Conservation (phyloP, 1,140 invertebrate genomes). For the Rhagoletis pomonella region DNA sequence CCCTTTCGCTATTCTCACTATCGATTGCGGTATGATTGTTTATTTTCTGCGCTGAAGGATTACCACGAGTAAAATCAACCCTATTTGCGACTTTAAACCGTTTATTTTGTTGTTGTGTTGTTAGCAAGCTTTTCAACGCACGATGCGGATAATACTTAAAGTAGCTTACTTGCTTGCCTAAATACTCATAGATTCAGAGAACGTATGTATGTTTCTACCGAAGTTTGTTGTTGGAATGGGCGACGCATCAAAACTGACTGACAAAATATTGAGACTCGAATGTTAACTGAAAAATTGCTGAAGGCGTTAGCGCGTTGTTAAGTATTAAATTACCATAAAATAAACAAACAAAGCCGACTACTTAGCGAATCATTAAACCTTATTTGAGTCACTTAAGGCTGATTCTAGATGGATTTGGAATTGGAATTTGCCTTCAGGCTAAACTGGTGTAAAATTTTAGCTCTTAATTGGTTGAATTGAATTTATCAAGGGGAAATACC, state of each 20-base stretch:
- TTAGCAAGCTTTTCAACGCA: background rate
- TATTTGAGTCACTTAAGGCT: background rate
- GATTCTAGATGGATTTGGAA: background rate
- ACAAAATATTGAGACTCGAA: background rate
- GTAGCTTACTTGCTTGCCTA: background rate
- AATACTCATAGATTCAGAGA: too few species aligned
- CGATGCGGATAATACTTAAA: conserved; percentile 32
- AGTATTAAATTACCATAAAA: conserved; percentile 50
- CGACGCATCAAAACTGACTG: background rate
- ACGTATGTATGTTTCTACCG: background rate
- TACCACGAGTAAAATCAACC: background rate
- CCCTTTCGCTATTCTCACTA: background rate
- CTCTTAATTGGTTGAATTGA: background rate
- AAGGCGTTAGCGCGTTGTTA: conserved; percentile 8
- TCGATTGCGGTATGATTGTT: background rate
- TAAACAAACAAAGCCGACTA: conserved; percentile 13
- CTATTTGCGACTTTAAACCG: background rate
- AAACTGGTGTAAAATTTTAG: background rate
- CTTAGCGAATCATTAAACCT: conserved; percentile 37
- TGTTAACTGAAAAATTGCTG: conserved; percentile 12
- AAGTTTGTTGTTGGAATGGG: background rate
- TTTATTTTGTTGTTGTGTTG: background rate
- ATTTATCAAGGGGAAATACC: background rate
- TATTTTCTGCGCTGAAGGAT: background rate
- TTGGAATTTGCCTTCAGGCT: conserved; percentile 23